phyloP scores from a whole-genome alignment of 2,113 vertebrate species.

The Camelus bactrianus region DNA sequence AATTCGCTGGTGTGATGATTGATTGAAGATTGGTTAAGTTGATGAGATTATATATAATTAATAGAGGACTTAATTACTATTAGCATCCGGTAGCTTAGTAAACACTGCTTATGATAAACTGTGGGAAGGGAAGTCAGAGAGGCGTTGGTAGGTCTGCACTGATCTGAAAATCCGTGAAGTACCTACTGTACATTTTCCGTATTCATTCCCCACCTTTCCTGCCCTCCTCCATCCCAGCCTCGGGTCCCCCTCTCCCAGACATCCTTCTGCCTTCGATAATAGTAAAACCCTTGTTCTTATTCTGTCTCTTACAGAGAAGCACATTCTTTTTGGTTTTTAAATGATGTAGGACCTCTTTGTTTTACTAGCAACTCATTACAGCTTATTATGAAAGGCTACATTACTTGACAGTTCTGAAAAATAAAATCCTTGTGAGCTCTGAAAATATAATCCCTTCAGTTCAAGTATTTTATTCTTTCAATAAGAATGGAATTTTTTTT shows the following conservation, averaged over 20 bases:
- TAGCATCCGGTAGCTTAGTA: background rate
- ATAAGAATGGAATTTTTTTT: background rate
- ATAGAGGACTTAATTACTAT: background rate
- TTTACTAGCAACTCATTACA: constrained; percentile 67
- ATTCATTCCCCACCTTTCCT: background rate
- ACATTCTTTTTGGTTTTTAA: constrained; percentile 68
- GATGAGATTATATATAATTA: background rate
- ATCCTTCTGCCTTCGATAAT: constrained; percentile 11
- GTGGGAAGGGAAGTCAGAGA: background rate
- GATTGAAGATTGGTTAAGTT: background rate
- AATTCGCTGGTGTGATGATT: background rate
- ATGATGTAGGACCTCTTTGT: constrained; percentile 58
- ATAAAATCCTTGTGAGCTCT: background rate
- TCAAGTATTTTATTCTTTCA: constrained; percentile 49
- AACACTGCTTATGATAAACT: background rate
- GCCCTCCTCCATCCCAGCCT: background rate
- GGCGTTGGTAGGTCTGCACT: background rate
- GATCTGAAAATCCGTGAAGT: background rate
- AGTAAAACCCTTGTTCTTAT: constrained; percentile 53
- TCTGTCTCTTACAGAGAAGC: constrained; percentile 61
- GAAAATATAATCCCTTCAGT: constrained; percentile 17
- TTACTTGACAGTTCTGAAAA: constrained; percentile 58
- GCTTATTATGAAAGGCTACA: constrained; percentile 64
- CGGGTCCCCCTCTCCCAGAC: background rate
- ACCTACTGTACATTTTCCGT: background rate